phyloP scores from a whole-genome alignment of 1,140 invertebrate species.

The Cardiocondyla obscurior region DNA sequence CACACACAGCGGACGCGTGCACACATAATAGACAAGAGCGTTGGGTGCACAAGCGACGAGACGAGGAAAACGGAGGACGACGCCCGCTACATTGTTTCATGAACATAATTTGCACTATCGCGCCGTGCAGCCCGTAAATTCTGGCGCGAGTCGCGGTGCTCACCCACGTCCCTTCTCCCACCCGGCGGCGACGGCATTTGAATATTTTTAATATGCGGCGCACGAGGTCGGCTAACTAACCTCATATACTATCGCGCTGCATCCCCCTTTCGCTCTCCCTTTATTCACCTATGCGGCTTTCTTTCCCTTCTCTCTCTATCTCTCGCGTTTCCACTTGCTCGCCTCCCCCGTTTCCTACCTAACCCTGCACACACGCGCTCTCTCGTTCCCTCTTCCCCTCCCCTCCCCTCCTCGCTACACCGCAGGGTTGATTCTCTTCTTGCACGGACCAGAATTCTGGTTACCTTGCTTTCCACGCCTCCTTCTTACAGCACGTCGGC shows the following conservation, averaged over 20 bases:
- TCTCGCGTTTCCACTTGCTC: neutral
- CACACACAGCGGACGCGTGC: neutral
- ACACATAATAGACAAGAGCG: constrained; percentile 31
- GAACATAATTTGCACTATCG: constrained; percentile 82
- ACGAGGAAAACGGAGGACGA: constrained; percentile 34
- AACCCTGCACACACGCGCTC: constrained; percentile 20
- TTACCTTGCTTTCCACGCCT: neutral
- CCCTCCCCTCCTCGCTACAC: neutral
- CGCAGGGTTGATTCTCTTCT: neutral
- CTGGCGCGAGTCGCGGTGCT: constrained; percentile 52
- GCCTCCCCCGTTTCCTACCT: constrained; percentile 14
- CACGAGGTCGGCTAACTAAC: constrained; percentile 79
- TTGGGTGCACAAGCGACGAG: constrained; percentile 43
- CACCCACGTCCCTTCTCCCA: neutral
- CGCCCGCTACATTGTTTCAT: constrained; percentile 76
- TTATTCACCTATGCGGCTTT: constrained; percentile 19
- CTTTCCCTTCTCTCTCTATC: neutral
- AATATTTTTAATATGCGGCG: constrained; percentile 83
- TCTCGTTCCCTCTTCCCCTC: neutral
- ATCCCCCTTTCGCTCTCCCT: constrained; percentile 31
- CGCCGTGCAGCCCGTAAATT: constrained; percentile 73
- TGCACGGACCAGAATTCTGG: constrained; percentile 30
- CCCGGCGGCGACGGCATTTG: constrained; percentile 72
- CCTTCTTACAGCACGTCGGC: constrained; percentile 50
- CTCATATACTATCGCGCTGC: constrained; percentile 72